phyloP scores from a whole-genome alignment of 2,113 vertebrate genomes.

The Sceloporus tristichus region DNA sequence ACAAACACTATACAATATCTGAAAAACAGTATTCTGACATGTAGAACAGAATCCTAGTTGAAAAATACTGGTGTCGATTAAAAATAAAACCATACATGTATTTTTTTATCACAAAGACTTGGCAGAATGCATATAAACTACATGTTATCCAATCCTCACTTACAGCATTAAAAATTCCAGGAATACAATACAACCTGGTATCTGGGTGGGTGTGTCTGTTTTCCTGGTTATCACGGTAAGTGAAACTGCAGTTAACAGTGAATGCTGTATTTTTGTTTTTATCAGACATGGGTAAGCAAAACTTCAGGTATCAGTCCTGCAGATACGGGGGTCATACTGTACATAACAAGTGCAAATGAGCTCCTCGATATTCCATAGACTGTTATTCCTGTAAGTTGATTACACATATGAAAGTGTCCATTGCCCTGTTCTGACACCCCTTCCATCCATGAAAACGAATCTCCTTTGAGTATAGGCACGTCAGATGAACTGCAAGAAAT shows the following conservation, averaged over 20 bases:
- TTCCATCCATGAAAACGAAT: constrained; percentile 4
- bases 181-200: not conserved
- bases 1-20: not conserved
- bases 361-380: not conserved
- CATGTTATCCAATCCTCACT: not conserved
- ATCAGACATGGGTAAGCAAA: too few species aligned
- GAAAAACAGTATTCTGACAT: not conserved
- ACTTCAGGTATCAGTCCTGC: too few species aligned
- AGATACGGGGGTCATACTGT: too few species aligned
- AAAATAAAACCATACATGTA: not conserved
- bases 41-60: not conserved
- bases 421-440: not conserved
- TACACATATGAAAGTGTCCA: not conserved
- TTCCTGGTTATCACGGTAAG: too few species aligned
- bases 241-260: too few species aligned
- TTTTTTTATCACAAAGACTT: not conserved
- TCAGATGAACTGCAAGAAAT: not conserved
- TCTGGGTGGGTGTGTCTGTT: too few species aligned
- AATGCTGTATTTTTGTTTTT: too few species aligned
- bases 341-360: not conserved
- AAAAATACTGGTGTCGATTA: not conserved
- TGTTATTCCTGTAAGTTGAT: not conserved
- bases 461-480: not conserved
- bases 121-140: not conserved
- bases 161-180: not conserved